A percentile compares a stretch with the other conserved stretches of the same genome.
Conservation (phyloP, 2,888 invertebrate genomes). For the Lasioglossum lativentre region DNA sequence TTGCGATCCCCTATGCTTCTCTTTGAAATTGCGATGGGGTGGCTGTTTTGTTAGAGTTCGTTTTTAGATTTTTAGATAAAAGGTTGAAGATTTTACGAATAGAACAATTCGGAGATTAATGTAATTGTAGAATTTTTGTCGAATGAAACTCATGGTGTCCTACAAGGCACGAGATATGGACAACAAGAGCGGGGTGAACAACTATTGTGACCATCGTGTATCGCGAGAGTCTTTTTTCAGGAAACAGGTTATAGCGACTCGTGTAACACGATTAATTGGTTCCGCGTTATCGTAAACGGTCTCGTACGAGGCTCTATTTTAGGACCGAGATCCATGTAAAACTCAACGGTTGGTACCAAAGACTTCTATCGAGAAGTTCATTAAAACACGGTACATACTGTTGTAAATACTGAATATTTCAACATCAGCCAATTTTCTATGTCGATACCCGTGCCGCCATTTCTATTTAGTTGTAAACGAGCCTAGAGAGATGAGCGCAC, state of each 20-base stretch:
- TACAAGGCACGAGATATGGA: background rate
- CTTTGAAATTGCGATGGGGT: background rate
- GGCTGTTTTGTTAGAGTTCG: background rate
- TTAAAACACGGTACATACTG: no score
- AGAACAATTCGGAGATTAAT: background rate
- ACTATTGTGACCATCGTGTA: background rate
- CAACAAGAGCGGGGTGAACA: background rate
- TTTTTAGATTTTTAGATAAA: background rate
- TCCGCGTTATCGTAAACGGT: slow-evolving; percentile 5
- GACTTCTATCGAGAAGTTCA: no score
- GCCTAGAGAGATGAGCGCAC: no score
- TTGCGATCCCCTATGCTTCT: background rate
- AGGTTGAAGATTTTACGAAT: background rate
- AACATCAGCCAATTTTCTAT: no score
- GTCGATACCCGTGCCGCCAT: no score
- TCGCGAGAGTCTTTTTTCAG: background rate
- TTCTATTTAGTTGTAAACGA: no score
- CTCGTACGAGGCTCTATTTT: background rate
- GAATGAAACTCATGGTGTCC: background rate
- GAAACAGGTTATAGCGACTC: background rate
- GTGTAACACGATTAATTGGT: slow-evolving; percentile 6
- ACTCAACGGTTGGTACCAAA: background rate
- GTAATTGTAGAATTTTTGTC: background rate
- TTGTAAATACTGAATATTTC: no score
- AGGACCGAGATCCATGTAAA: background rate